These are phyloP conservation scores for Ceyx margarethae DNA, from an alignment of 2,113 vertebrate species.

Conservation along the genomic window DNA sequence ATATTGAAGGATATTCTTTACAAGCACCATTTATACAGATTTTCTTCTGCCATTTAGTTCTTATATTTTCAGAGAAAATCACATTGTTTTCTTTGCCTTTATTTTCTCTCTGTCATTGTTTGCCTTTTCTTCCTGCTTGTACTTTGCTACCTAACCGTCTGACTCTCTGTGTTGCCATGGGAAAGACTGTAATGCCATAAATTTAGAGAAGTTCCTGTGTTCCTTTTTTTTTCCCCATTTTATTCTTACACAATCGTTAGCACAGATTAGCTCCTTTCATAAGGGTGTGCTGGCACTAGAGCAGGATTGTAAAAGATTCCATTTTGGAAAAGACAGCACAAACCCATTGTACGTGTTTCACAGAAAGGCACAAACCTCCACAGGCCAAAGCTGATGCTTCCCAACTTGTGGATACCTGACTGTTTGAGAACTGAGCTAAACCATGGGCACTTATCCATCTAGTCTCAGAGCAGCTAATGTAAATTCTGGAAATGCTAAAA, in stretches of 20 bases:
- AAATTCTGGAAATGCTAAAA: neutral
- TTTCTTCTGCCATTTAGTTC: neutral
- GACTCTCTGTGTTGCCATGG: slow-evolving; percentile 57
- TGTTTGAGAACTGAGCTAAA: neutral
- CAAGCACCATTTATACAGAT: neutral
- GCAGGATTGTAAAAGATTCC: neutral
- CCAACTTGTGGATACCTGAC: neutral
- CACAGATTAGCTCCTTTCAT: slow-evolving; percentile 35
- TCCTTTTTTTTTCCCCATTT: neutral
- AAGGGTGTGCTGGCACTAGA: neutral
- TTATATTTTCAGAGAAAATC: slow-evolving; percentile 12
- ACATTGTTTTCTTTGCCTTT: neutral
- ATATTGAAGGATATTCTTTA: neutral
- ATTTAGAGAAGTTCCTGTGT: slow-evolving; percentile 29
- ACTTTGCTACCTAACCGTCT: slow-evolving; percentile 39
- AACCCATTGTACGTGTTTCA: slow-evolving; percentile 22
- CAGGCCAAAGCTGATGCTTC: neutral
- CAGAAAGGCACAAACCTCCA: neutral
- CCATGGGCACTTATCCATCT: neutral
- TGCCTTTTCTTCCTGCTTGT: slow-evolving; percentile 38
- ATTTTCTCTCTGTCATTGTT: neutral
- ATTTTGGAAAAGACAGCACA: slow-evolving; percentile 39
- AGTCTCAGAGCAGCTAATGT: neutral
- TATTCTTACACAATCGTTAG: slow-evolving; percentile 37
- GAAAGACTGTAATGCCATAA: slow-evolving; percentile 49